A percentile compares a stretch with the other conserved stretches of the same genome.
Evolutionary conservation across 2,113 vertebrate genomes (phyloP).

Genomic region (Macquaria ambigua): DNA sequence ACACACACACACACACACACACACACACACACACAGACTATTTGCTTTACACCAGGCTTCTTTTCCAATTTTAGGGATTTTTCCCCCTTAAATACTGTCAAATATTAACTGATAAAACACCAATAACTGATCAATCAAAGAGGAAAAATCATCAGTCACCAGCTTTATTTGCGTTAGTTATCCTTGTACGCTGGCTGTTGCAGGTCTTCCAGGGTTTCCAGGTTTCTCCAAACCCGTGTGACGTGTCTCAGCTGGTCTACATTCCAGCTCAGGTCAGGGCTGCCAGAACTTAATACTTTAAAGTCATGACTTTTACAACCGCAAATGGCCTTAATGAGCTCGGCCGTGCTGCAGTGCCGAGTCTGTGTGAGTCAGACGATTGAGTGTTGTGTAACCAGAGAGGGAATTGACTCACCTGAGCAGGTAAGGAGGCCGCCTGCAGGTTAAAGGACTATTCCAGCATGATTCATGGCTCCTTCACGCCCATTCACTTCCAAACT

Average conservation of each 20-base stretch:
- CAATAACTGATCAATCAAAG: neutral
- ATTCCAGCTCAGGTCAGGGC: slow-evolving; percentile 44
- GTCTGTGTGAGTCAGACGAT: neutral
- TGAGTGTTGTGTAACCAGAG: slow-evolving; percentile 15
- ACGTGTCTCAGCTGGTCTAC: slow-evolving; percentile 53
- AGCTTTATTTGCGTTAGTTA: too few species aligned
- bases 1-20: too few species aligned
- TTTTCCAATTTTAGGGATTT: too few species aligned
- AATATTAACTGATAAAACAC: too few species aligned
- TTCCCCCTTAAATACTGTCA: too few species aligned
- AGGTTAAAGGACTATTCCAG: neutral
- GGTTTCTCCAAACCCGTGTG: neutral
- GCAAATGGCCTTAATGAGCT: neutral
- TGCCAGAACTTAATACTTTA: slow-evolving; percentile 22
- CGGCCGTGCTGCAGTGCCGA: neutral
- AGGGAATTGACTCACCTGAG: slow-evolving; percentile 37
- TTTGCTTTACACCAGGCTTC: too few species aligned
- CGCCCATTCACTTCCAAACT: neutral
- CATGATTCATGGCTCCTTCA: neutral
- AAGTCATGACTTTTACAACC: neutral
- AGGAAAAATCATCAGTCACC: too few species aligned
- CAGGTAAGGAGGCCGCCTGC: neutral
- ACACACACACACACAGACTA: too few species aligned
- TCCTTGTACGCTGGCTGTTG: neutral
- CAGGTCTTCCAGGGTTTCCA: neutral